A percentile compares a stretch with the other conserved stretches of the same genome.
Conservation (phyloP, 64 coral and sea anemone genomes). For the Porites australiensis region DNA sequence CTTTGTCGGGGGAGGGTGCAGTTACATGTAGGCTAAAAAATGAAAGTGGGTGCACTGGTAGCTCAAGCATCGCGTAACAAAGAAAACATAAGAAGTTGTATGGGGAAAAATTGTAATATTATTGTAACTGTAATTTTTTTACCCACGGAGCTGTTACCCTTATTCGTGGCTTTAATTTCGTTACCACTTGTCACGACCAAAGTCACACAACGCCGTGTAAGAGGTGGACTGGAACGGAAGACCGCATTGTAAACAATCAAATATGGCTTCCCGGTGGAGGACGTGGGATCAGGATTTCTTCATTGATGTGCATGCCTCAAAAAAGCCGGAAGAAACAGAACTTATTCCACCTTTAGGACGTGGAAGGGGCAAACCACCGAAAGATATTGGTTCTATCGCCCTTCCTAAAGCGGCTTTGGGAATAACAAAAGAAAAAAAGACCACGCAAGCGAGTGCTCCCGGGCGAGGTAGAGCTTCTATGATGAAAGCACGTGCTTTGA, state of each 20-base stretch:
- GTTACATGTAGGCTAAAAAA: too few relatives aligned
- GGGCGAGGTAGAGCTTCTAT: constrained; percentile 46
- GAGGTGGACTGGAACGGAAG: neutral
- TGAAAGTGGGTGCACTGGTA: too few relatives aligned
- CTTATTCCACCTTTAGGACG: constrained; percentile 65
- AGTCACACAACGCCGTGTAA: neutral
- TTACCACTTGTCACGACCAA: neutral
- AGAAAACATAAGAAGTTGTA: too few relatives aligned
- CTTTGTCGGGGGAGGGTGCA: too few relatives aligned
- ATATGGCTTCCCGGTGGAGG: constrained; percentile 63
- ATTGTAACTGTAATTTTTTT: too few relatives aligned
- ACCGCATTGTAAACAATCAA: constrained; percentile 32
- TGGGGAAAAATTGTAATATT: too few relatives aligned
- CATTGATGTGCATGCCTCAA: constrained; percentile 55
- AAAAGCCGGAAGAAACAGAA: constrained; percentile 62
- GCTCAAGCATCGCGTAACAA: too few relatives aligned
- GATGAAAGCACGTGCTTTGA: constrained; percentile 74
- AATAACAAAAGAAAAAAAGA: constrained; percentile 24
- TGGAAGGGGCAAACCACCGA: constrained; percentile 67
- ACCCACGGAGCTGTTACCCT: neutral
- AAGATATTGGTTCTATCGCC: constrained; percentile 56
- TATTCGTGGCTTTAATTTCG: neutral
- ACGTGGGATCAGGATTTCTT: constrained; percentile 63
- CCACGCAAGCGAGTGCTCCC: neutral
- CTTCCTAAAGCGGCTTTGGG: constrained; percentile 66